Conservation (phyloP, 2,113 vertebrate species). For the Brienomyrus longianalis region DNA sequence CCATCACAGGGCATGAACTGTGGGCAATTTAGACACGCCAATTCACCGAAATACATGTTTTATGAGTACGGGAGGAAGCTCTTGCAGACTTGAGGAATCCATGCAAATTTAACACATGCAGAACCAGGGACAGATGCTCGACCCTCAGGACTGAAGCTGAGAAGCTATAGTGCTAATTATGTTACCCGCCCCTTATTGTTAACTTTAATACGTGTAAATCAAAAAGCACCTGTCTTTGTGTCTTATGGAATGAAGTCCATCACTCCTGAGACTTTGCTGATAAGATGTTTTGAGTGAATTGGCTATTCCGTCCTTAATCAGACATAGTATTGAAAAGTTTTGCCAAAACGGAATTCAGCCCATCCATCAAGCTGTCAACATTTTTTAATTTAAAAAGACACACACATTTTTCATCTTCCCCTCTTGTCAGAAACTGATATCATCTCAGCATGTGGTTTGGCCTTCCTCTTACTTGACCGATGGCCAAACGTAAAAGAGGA, state of each 20-base stretch:
- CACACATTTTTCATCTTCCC: constrained; percentile 23
- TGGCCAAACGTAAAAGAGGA: neutral
- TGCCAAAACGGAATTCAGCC: constrained; percentile 9
- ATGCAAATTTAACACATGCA: neutral
- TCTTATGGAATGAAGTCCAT: constrained; percentile 11
- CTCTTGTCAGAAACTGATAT: constrained; percentile 10
- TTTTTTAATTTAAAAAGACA: constrained; percentile 20
- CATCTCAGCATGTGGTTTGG: neutral
- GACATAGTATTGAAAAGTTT: constrained; percentile 14
- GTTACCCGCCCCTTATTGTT: neutral
- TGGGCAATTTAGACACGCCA: neutral
- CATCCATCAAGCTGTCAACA: constrained; percentile 26
- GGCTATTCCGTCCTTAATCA: constrained; percentile 21
- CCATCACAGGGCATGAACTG: neutral
- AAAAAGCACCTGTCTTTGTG: neutral
- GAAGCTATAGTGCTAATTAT: neutral
- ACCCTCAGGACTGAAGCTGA: neutral
- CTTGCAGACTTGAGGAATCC: neutral
- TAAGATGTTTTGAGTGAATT: constrained; percentile 15
- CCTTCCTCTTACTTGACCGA: constrained; percentile 9
- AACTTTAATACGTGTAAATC: neutral
- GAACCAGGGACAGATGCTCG: neutral
- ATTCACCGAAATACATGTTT: neutral
- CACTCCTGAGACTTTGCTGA: neutral
- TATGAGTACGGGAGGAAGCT: neutral